A percentile compares a stretch with the other conserved stretches of the same genome.
Evolutionary conservation across 2,888 invertebrate genomes (phyloP).

Genomic region (Mimachlamys varia): DNA sequence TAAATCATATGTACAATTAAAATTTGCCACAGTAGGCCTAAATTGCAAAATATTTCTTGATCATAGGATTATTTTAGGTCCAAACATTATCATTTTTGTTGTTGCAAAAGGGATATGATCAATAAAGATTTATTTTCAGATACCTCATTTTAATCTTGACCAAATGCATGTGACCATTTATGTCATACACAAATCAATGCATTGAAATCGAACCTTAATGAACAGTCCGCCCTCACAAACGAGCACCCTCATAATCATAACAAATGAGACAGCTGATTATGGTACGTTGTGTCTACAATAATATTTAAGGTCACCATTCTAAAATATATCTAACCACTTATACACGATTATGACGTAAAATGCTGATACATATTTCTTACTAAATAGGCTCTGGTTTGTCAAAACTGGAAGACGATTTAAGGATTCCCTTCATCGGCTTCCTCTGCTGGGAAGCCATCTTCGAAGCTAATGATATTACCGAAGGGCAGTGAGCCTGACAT

Average conservation of each 20-base stretch:
- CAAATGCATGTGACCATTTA: background rate
- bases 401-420: conserved; percentile 95
- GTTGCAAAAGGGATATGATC: background rate
- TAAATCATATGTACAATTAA: too few relatives aligned
- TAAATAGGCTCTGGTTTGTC: conserved; percentile 82
- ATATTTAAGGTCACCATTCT: background rate
- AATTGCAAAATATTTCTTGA: background rate
- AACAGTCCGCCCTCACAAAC: background rate
- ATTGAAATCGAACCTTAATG: too few relatives aligned
- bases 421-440: conserved; percentile 93
- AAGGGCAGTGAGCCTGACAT: background rate
- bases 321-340: too few relatives aligned
- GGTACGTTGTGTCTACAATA: background rate
- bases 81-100: too few relatives aligned
- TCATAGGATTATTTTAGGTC: too few relatives aligned
- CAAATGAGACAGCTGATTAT: conserved; percentile 28
- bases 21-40: too few relatives aligned
- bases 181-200: background rate
- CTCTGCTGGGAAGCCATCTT: conserved; percentile 82
- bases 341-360: background rate
- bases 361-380: conserved; percentile 37
- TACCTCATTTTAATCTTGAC: background rate
- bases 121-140: background rate
- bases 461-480: conserved; percentile 30
- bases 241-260: conserved; percentile 39